Conservation (phyloP, 2,113 vertebrate genomes). For the Cynocephalus volans region DNA sequence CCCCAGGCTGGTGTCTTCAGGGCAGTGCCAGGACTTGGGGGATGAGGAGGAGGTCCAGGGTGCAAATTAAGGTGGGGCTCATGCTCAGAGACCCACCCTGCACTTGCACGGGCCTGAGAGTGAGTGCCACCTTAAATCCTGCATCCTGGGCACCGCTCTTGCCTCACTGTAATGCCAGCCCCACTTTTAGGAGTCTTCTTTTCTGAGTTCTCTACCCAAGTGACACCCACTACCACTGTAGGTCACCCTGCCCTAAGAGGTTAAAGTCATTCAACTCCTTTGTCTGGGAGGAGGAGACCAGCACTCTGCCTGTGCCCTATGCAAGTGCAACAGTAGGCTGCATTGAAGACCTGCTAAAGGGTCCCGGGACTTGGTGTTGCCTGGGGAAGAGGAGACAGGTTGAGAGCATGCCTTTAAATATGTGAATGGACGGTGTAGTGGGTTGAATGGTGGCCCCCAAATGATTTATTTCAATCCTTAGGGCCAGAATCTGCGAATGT, state of each 20-base stretch:
- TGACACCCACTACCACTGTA: background rate
- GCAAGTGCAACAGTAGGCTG: background rate
- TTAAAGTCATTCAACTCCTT: background rate
- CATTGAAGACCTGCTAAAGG: background rate
- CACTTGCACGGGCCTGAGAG: accelerated
- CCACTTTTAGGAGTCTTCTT: background rate
- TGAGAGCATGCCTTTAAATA: accelerated
- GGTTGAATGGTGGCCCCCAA: background rate
- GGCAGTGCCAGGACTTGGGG: background rate
- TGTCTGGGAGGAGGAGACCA: background rate
- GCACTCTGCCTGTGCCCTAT: too few relatives aligned
- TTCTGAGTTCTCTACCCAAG: background rate
- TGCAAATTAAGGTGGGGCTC: accelerated
- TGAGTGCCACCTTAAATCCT: background rate
- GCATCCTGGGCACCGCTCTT: accelerated
- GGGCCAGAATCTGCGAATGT: background rate
- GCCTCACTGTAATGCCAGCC: background rate
- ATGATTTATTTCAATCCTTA: accelerated
- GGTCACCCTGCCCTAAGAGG: background rate
- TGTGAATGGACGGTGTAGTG: accelerated
- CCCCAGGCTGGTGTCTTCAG: background rate
- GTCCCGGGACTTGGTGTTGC: background rate
- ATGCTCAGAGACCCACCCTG: background rate
- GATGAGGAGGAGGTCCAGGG: background rate
- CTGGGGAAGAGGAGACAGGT: too few relatives aligned